A percentile compares a stretch with the other conserved stretches of the same genome.
phyloP scores from a whole-genome alignment of 2,113 vertebrate species.

The Alexandromys fortis region DNA sequence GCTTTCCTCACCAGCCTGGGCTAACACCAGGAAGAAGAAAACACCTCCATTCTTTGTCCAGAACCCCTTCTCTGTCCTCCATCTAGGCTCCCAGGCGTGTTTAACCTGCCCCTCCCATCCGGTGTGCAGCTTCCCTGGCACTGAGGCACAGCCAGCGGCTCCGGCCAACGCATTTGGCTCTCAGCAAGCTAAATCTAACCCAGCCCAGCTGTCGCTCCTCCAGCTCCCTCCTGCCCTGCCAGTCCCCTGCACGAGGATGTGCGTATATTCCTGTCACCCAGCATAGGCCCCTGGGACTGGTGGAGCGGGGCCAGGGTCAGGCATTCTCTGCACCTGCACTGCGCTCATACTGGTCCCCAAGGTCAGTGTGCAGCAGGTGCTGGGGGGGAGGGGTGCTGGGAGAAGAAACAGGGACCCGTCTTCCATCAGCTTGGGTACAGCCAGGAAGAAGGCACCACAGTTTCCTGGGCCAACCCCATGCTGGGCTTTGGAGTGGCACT shows the following conservation, averaged over 20 bases:
- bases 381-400: rapidly evolving
- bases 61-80: background rate
- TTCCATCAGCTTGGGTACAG: background rate
- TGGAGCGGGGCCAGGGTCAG: no score
- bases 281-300: background rate
- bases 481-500: background rate
- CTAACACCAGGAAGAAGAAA: background rate
- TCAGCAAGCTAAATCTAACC: constrained; percentile 57
- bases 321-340: background rate
- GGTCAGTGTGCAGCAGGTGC: background rate
- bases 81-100: background rate
- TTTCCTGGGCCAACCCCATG: background rate
- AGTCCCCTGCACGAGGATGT: background rate
- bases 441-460: background rate
- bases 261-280: background rate
- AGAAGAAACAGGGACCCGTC: background rate
- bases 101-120: constrained; percentile 10
- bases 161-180: constrained; percentile 59
- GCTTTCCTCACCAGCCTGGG: background rate
- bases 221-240: background rate
- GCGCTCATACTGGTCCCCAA: rapidly evolving
- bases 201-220: constrained; percentile 67
- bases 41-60: background rate
- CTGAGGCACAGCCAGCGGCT: constrained; percentile 26
- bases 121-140: background rate